Percentiles rank a stretch among this genome's conserved stretches.
These are phyloP conservation scores for Morpho achilles DNA, from an alignment of 2,888 invertebrate genomes.

Conservation along the genomic window DNA sequence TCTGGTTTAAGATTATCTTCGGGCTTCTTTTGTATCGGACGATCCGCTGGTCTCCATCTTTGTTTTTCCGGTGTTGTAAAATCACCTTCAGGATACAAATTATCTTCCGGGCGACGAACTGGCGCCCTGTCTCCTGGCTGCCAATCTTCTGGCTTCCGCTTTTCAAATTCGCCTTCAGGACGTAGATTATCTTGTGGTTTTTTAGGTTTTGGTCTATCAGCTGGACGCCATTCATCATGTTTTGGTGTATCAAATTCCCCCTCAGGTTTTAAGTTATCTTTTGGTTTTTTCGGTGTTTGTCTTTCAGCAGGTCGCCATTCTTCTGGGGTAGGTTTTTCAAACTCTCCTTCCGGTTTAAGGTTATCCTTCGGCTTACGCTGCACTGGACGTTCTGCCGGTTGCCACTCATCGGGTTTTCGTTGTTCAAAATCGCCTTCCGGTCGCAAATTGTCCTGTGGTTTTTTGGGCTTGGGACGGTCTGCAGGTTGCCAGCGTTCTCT, in stretches of 20 bases:
- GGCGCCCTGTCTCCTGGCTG: constrained; percentile 58
- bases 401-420: constrained; percentile 60
- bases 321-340: constrained; percentile 73
- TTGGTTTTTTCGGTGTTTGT: constrained; percentile 53
- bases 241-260: constrained; percentile 44
- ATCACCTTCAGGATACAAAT: constrained; percentile 77
- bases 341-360: constrained; percentile 78
- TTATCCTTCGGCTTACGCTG: constrained; percentile 69
- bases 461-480: constrained; percentile 48
- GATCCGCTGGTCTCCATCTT: constrained; percentile 65
- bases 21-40: constrained; percentile 53
- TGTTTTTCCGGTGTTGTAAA: constrained; percentile 64
- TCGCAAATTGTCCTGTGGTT: constrained; percentile 70
- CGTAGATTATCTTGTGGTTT: constrained; percentile 71
- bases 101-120: constrained; percentile 63
- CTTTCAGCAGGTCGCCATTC: constrained; percentile 63
- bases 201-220: constrained; percentile 50
- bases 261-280: constrained; percentile 64
- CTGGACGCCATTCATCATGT: constrained; percentile 60
- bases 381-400: constrained; percentile 60
- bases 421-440: constrained; percentile 69
- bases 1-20: constrained; percentile 76
- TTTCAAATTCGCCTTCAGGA: constrained; percentile 75
- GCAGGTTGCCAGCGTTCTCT: constrained; percentile 44
- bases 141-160: constrained; percentile 55